Evolutionary conservation across 2,888 invertebrate species (phyloP).

Genomic region (Candidula unifasciata): DNA sequence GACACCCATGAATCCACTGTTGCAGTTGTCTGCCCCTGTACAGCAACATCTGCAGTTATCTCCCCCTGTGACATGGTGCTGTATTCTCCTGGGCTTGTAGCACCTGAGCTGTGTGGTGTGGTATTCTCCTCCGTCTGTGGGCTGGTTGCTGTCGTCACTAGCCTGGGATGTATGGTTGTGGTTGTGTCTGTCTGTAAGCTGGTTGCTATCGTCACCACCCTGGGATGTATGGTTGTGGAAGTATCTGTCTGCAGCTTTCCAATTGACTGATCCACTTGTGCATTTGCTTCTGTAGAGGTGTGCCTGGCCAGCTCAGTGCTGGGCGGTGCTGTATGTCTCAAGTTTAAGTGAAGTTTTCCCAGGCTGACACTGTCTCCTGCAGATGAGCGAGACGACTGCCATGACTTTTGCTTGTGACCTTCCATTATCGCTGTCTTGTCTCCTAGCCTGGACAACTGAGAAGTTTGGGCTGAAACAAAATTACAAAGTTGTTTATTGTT

Average conservation of each 20-base stretch:
- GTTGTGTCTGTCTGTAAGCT: not conserved
- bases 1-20: not conserved
- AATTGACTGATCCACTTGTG: not conserved
- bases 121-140: not conserved
- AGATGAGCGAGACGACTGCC: conserved; percentile 9
- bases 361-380: not conserved
- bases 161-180: too few species aligned
- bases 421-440: conserved; percentile 16
- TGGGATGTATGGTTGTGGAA: not conserved
- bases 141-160: not conserved
- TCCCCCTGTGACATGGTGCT: not conserved
- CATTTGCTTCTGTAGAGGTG: not conserved
- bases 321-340: not conserved
- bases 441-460: not conserved
- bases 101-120: not conserved
- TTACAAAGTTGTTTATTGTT: too few species aligned
- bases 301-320: too few species aligned
- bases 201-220: not conserved
- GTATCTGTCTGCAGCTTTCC: not conserved
- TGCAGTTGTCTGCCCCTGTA: not conserved
- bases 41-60: not conserved
- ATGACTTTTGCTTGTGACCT: conserved; percentile 15
- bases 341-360: not conserved
- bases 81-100: not conserved
- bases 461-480: not conserved